Base-by-base conservation (phyloP, 2,888 invertebrate species). In the Yponomeuta sedellus region DNA sequence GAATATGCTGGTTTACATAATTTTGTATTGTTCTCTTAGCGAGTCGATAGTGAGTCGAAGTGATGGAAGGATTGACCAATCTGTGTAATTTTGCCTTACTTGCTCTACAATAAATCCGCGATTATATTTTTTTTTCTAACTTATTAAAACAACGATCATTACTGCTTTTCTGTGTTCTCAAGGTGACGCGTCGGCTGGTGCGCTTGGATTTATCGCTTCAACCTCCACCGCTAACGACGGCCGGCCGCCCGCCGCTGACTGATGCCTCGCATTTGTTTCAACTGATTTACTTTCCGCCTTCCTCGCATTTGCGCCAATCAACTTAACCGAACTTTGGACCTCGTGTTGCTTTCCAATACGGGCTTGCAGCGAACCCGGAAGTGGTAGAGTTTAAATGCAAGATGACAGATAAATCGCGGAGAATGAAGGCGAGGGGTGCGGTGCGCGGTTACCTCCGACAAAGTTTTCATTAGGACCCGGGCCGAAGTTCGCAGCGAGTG, bases 181-280 rank as follows among this genome's bases (percentile, higher is more conserved):
- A 88, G 89, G 88, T 86, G 83, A 62, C 19, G 39, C 10, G 19
- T n/a, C 19, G 20, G 44, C 78, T 75, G 75, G 70, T 68, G 77
- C 57, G 10, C 52, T n/a, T 11, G 88, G 87, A 89, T 89, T 88
- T 87, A 89, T 88, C 70, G 82, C 75, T 74, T 74, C 79, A 83
- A 86, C 80, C 79, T 77, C 81, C 77, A 88, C 89, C 89, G 78
- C 90, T 88, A 89, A 88, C 88, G 88, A 83, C 84, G 81, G 81
- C 76, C 79, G 70, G 72, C 68, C 66, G 66, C 71, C 68, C 67
- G 68, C 76, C 78, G 73, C 81, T 88, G 88, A 89, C 86, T 85
- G 88, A 90, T 88, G 88, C 72, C 75, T 73, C 77, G 82, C 89
- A 91, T 91, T 90, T 88, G 88, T 91, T 89, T 84, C 83, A 80